Evolutionary conservation across 2,797 vertebrate species (phyloP).

Genomic region (Spinus olivaceus): DNA sequence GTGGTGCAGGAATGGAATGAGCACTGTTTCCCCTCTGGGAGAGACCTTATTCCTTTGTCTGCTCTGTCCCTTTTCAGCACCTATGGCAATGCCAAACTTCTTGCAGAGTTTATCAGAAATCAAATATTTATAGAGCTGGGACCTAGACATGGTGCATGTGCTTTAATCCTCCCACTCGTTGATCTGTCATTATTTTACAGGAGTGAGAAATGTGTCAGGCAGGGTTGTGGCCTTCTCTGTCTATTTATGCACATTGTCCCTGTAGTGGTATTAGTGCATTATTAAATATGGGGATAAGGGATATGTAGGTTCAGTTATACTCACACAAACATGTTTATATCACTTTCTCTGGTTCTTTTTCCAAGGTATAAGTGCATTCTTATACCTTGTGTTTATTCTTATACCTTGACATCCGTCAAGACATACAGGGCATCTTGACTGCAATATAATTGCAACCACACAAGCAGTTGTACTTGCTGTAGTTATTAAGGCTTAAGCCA

Average conservation of each 20-base stretch:
- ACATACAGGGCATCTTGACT: not conserved
- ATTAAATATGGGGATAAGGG: not conserved
- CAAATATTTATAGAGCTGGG: not conserved
- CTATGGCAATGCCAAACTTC: not conserved
- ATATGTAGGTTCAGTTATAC: not conserved
- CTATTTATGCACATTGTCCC: not conserved
- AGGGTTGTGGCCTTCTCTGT: not conserved
- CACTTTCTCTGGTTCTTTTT: not conserved
- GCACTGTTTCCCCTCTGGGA: fast-evolving
- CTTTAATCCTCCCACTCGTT: not conserved
- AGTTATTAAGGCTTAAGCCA: not conserved
- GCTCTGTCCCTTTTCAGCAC: not conserved
- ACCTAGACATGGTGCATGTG: not conserved
- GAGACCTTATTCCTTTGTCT: not conserved
- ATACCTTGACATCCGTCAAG: too few relatives aligned
- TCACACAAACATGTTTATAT: not conserved
- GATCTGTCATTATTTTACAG: not conserved
- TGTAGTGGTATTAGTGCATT: not conserved
- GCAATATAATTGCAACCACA: not conserved
- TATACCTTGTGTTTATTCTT: too few relatives aligned
- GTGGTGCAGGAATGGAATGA: not conserved
- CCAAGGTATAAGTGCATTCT: not conserved
- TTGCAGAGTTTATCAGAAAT: not conserved
- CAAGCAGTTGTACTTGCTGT: not conserved
- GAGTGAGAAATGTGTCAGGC: not conserved